A percentile compares a stretch with the other conserved stretches of the same genome.
phyloP scores from a whole-genome alignment of 2,888 invertebrate species.

The Cheilosia impressa region DNA sequence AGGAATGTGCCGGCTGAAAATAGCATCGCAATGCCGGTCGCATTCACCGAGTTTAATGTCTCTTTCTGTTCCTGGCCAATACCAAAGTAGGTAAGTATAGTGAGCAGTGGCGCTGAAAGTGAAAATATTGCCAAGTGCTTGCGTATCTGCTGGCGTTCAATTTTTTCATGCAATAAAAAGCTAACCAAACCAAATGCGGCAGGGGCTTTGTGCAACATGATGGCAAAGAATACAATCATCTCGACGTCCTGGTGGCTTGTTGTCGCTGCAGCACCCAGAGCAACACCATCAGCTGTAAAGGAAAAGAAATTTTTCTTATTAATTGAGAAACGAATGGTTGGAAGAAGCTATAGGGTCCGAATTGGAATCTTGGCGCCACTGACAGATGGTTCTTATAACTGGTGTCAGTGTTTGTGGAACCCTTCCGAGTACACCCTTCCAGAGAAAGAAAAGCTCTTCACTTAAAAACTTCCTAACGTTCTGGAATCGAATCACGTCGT shows the following conservation, averaged over 20 bases:
- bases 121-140: constrained; percentile 96
- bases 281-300: constrained; percentile 95
- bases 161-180: constrained; percentile 97
- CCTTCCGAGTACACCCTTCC: too few species aligned
- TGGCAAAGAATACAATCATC: constrained; percentile 98
- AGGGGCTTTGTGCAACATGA: constrained; percentile 99
- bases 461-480: too few species aligned
- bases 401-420: too few species aligned
- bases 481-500: too few species aligned
- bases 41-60: constrained; percentile 93
- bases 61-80: constrained; percentile 97
- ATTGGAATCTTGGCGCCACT: too few species aligned
- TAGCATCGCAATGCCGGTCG: constrained; percentile 98
- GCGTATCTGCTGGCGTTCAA: constrained; percentile 93
- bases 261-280: constrained; percentile 98
- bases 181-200: constrained; percentile 99
- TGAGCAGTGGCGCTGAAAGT: constrained; percentile 94
- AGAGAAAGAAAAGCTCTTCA: too few species aligned
- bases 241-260: constrained; percentile 98
- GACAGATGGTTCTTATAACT: too few species aligned
- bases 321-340: too few species aligned
- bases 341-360: too few species aligned
- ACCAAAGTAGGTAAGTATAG: constrained; percentile 95
- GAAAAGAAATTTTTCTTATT: constrained; percentile 22
- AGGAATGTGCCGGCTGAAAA: constrained; percentile 99